Base-by-base conservation (phyloP, 2,113 vertebrate genomes). In the Myotis davidii region DNA sequence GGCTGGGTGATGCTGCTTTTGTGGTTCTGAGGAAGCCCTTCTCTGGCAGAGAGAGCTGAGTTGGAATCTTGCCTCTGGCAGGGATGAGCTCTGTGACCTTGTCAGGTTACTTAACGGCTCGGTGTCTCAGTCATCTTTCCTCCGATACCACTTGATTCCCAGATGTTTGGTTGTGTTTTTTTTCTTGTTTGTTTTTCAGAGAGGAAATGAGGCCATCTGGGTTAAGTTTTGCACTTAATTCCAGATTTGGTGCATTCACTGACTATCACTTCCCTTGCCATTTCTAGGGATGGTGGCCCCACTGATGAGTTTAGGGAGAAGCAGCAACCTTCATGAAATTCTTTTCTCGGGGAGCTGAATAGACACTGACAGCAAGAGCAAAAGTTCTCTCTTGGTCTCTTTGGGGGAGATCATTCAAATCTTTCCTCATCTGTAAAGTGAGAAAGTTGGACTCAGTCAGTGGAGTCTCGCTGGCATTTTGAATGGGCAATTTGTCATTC, bases 371-470 rank as follows among this genome's bases (percentile, higher is more conserved):
- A 95, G 45, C 3, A 74, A 70, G 16, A 79, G 59, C 64, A 87
- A 54, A 72, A 56, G 29, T 70, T 39, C 14, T 70, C 32, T 27
- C 34, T 61, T 2, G 9, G 69, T 54, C 32, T 77, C 29, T 84
- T 78, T n/a, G 32, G n/a, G 52, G n/a, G 10, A 82, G 85, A 27
- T 78, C n/a, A 86, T 85, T 78, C 39, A 90, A 79, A 89, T 91
- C 34, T 17, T 85, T 84, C 50, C 23, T 90, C 50, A 90, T 78
- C 13, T 78, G 29, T 94, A 94, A 82, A 88, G 65, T 88, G 65
- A 93, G 37, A 65, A 79, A 76, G 10, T 52, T 79, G 56, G 37
- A 10, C 64, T 95, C 25, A 42, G 78, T 82, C 14, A 20, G 6
- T 54, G 54, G 65, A 59, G 25, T 12, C 1, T 34, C n/a, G 18